Conservation (phyloP, 2,797 vertebrate species). For the Pseudotriccus pelzelni region DNA sequence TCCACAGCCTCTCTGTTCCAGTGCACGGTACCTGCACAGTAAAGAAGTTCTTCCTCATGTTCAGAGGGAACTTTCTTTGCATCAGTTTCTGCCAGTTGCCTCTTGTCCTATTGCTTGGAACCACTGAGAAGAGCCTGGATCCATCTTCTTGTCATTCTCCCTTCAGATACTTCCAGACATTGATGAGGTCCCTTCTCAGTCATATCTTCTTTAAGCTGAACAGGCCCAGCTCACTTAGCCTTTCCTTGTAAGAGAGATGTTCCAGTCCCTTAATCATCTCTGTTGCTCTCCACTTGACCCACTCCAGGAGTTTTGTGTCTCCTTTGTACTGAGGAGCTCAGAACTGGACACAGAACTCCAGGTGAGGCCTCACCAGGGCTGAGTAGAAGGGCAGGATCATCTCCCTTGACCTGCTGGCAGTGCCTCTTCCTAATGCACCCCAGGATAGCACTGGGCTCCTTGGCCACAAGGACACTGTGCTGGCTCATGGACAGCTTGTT, state of each 20-base stretch:
- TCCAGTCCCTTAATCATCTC: neutral
- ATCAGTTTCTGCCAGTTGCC: neutral
- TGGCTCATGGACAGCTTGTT: neutral
- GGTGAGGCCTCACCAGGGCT: neutral
- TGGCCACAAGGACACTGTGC: neutral
- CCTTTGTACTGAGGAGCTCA: neutral
- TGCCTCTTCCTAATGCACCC: neutral
- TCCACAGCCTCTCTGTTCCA: neutral
- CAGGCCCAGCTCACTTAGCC: neutral
- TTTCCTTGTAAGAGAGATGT: neutral
- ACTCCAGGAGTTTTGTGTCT: accelerated
- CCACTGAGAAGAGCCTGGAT: neutral
- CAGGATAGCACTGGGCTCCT: neutral
- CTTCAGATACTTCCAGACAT: neutral
- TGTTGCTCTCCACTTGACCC: accelerated
- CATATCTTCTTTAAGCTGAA: accelerated
- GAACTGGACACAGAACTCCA: neutral
- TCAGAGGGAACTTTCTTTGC: neutral
- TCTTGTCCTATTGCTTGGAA: neutral
- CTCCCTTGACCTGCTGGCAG: accelerated
- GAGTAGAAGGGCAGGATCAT: accelerated
- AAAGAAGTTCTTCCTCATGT: neutral
- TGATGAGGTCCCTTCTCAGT: too few species aligned
- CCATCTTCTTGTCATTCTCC: neutral
- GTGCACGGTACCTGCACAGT: accelerated